Conservation (phyloP, 2,888 invertebrate genomes). For the Limnephilus lunatus region DNA sequence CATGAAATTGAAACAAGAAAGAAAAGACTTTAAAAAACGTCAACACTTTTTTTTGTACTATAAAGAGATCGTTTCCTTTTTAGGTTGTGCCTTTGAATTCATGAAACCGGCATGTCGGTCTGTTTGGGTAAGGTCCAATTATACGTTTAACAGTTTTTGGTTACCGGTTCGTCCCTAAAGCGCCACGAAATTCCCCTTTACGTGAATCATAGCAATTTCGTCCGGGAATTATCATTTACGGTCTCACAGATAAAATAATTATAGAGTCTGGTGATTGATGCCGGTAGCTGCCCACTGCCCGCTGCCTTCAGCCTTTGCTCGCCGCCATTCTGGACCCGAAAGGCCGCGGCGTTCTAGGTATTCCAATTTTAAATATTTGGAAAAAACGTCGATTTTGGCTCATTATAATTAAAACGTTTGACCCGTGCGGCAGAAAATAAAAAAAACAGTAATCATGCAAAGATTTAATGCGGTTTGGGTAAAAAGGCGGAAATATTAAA, state of each 20-base stretch:
- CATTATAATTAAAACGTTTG: not conserved
- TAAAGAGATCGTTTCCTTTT: not conserved
- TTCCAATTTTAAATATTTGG: constrained; percentile 13
- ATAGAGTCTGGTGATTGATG: constrained; percentile 65
- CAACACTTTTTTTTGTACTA: too few species aligned
- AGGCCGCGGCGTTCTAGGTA: constrained; percentile 25
- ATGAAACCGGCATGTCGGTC: not conserved
- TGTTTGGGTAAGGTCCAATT: constrained; percentile 14
- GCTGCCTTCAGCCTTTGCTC: not conserved
- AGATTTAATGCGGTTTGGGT: not conserved
- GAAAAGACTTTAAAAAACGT: too few species aligned
- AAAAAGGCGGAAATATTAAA: not conserved
- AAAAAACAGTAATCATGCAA: not conserved
- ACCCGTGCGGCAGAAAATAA: not conserved
- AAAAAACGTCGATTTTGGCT: constrained; percentile 11
- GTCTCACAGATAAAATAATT: constrained; percentile 64
- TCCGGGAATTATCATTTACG: constrained; percentile 62
- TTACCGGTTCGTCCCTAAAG: constrained; percentile 45
- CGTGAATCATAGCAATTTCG: constrained; percentile 64
- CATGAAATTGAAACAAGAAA: too few species aligned
- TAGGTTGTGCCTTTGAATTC: not conserved
- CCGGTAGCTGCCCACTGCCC: constrained; percentile 61
- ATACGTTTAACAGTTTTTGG: constrained; percentile 37
- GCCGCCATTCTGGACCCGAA: constrained; percentile 27
- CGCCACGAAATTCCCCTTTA: constrained; percentile 26